phyloP scores from a whole-genome alignment of 2,888 invertebrate genomes.

The Monochamus alternatus region DNA sequence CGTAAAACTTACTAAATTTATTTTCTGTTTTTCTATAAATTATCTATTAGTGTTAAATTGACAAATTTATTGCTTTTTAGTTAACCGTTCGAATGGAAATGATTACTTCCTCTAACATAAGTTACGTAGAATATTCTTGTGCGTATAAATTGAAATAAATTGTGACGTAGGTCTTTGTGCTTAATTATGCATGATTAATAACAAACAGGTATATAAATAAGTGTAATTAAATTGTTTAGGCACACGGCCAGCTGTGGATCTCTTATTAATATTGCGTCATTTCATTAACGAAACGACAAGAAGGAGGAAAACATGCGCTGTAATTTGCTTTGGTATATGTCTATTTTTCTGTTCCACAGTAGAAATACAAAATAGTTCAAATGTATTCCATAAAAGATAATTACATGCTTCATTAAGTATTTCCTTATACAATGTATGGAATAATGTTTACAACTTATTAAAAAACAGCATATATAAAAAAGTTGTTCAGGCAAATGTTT shows the following conservation, averaged over 20 bases:
- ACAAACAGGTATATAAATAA: constrained; percentile 13
- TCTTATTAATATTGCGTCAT: constrained; percentile 1
- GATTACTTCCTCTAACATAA: not conserved
- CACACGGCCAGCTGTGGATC: not conserved
- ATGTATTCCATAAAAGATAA: too few relatives aligned
- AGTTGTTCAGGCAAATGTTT: too few relatives aligned
- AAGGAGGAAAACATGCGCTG: too few relatives aligned
- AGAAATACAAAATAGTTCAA: too few relatives aligned
- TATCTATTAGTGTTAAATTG: constrained; percentile 12
- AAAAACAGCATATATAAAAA: too few relatives aligned
- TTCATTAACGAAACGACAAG: not conserved
- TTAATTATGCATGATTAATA: constrained; percentile 12
- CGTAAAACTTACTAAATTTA: not conserved
- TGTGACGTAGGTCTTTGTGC: constrained; percentile 4
- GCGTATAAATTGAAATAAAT: not conserved
- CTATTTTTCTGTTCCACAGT: too few relatives aligned
- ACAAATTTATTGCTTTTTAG: constrained; percentile 5
- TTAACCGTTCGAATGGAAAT: constrained; percentile 1
- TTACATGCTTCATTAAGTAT: too few relatives aligned
- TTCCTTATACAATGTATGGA: too few relatives aligned
- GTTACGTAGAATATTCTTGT: not conserved
- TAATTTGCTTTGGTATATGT: too few relatives aligned
- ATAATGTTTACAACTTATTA: too few relatives aligned
- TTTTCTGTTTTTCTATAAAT: constrained; percentile 10
- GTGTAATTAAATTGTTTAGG: constrained; percentile 9